Conservation (phyloP, 2,113 vertebrate species). For the Seriola dumerili region DNA sequence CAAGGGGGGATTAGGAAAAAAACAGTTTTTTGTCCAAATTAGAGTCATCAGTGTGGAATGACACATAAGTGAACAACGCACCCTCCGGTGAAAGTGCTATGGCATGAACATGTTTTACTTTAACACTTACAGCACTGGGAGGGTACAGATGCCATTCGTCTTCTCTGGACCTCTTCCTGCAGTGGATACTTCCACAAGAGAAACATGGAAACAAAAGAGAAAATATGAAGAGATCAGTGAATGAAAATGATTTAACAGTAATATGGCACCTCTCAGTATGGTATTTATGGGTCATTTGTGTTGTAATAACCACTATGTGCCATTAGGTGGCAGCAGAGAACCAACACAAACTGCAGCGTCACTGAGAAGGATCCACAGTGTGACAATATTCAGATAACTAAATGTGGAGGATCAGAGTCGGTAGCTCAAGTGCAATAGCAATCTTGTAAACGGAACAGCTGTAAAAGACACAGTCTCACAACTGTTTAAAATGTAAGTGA, state of each 20-base stretch:
- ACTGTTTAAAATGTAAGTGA: neutral
- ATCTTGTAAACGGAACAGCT: neutral
- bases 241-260: neutral
- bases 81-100: neutral
- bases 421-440: neutral
- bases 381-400: neutral
- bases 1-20: neutral
- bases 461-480: neutral
- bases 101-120: neutral
- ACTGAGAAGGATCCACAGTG: neutral
- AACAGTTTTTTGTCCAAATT: neutral
- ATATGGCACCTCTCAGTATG: neutral
- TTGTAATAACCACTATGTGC: neutral
- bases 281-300: neutral
- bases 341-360: neutral
- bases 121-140: constrained; percentile 97
- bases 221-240: neutral
- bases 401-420: neutral
- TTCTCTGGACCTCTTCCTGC: constrained; percentile 87
- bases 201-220: neutral
- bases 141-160: constrained; percentile 86
- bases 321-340: constrained; percentile 58
- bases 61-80: neutral
- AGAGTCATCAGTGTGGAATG: neutral
- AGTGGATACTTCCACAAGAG: constrained; percentile 83